These are phyloP conservation scores for Typhlichthys subterraneus DNA, from an alignment of 2,797 vertebrate genomes.

Conservation along the genomic window DNA sequence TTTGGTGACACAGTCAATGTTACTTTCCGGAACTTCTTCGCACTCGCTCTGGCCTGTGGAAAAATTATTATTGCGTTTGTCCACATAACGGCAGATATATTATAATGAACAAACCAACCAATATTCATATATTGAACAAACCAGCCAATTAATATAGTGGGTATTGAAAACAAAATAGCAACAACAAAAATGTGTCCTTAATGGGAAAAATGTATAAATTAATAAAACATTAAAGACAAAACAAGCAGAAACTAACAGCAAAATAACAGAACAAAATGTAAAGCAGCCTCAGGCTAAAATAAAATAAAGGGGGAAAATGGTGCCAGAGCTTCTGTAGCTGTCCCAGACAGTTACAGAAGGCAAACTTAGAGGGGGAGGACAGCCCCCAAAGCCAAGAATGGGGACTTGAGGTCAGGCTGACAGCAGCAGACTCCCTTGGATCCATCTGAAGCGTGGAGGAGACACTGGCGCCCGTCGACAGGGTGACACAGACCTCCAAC, in stretches of 20 bases:
- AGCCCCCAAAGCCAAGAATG: slow-evolving; percentile 34
- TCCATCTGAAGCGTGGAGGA: slow-evolving; percentile 63
- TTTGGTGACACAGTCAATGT: slow-evolving; percentile 87
- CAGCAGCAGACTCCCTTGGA: slow-evolving; percentile 37
- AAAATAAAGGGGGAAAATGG: slow-evolving; percentile 17
- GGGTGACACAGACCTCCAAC: slow-evolving; percentile 43
- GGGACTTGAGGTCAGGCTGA: slow-evolving; percentile 48
- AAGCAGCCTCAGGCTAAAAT: slow-evolving; percentile 14
- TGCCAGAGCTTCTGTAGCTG: slow-evolving; percentile 11
- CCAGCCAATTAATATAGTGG: no score
- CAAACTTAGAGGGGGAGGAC: slow-evolving; percentile 21
- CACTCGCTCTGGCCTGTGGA: slow-evolving; percentile 83
- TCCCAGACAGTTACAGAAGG: slow-evolving; percentile 52
- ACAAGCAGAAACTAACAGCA: background rate
- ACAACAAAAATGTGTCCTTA: background rate
- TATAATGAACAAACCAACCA: background rate
- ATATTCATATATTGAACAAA: background rate
- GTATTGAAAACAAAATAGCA: no score
- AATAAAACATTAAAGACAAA: background rate
- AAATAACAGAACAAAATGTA: slow-evolving; percentile 19
- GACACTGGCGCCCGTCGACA: slow-evolving; percentile 40
- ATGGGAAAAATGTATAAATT: background rate
- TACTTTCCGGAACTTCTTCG: slow-evolving; percentile 92
- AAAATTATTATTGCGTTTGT: background rate
- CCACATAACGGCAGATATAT: background rate